These are phyloP conservation scores for Pachyrhynchus sulphureomaculatus DNA, from an alignment of 1,140 invertebrate genomes.

Conservation along the genomic window DNA sequence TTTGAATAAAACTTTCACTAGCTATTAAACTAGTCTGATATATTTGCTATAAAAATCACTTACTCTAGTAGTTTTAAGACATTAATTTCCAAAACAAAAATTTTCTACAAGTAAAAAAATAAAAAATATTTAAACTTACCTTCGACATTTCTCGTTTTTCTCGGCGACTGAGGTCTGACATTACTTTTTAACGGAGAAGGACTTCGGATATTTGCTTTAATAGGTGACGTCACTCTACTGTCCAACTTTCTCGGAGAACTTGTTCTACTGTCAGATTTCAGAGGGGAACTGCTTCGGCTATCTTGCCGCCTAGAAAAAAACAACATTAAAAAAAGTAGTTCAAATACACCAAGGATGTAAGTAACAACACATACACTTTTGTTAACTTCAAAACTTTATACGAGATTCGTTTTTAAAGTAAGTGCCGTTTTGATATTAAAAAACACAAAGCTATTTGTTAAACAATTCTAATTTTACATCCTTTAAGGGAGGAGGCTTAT, in stretches of 20 bases:
- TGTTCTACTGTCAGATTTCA: conserved; percentile 37
- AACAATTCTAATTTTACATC: too few species aligned
- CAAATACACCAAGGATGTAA: too few species aligned
- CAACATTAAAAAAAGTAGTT: neutral
- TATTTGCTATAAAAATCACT: too few species aligned
- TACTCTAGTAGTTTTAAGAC: too few species aligned
- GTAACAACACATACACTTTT: conserved; percentile 13
- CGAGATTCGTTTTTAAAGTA: too few species aligned
- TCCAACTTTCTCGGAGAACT: conserved; percentile 42
- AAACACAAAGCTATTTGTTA: conserved; percentile 3
- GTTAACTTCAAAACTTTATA: too few species aligned
- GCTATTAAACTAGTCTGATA: too few species aligned
- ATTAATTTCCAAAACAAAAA: too few species aligned
- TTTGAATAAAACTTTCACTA: too few species aligned
- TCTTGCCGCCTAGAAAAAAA: conserved; percentile 28
- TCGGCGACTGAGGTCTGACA: conserved; percentile 20
- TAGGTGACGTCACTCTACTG: conserved; percentile 41
- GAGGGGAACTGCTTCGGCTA: conserved; percentile 37
- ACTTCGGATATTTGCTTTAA: conserved; percentile 36
- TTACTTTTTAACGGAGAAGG: conserved; percentile 36
- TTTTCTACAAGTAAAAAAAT: too few species aligned
- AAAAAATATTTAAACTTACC: conserved; percentile 8
- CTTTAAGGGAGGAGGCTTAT: neutral
- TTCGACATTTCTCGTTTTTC: conserved; percentile 24
- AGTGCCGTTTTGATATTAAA: too few species aligned